Evolutionary conservation across 2,113 vertebrate genomes (phyloP).

Genomic region (Mus pahari): DNA sequence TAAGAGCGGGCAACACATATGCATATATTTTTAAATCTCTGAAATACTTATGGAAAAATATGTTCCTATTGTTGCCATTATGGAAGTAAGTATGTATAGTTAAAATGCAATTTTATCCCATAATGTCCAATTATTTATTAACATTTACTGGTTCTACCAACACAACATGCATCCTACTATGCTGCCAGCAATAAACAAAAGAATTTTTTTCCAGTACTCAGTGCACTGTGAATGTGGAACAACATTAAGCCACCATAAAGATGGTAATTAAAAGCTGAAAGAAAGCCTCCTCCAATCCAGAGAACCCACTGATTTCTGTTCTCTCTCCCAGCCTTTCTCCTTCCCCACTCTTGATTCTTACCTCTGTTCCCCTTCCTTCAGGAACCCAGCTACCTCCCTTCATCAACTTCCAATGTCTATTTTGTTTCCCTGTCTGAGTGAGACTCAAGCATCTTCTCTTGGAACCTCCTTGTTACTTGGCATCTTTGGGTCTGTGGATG

Average conservation of each 20-base stretch:
- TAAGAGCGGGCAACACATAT: not conserved
- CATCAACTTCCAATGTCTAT: too few species aligned
- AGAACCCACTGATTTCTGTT: too few species aligned
- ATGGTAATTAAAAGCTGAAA: constrained; percentile 45
- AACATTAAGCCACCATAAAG: constrained; percentile 6
- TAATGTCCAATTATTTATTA: constrained; percentile 45
- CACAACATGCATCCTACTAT: not conserved
- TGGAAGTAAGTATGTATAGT: constrained; percentile 7
- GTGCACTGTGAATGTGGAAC: not conserved
- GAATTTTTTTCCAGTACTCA: not conserved
- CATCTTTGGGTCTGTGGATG: too few species aligned
- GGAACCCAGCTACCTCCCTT: too few species aligned
- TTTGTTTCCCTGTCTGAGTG: too few species aligned
- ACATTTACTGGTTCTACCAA: constrained; percentile 18
- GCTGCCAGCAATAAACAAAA: not conserved
- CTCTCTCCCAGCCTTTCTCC: too few species aligned
- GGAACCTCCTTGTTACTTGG: too few species aligned
- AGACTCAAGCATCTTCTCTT: too few species aligned
- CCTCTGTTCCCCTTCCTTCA: too few species aligned
- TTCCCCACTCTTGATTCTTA: too few species aligned
- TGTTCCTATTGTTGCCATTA: constrained; percentile 27
- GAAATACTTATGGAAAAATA: not conserved
- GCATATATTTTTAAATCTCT: not conserved
- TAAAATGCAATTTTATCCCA: constrained; percentile 24
- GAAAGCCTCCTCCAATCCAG: not conserved